A percentile compares a stretch with the other conserved stretches of the same genome.
Conservation (phyloP, 2,888 invertebrate species). For the Quadroppia sp. region DNA sequence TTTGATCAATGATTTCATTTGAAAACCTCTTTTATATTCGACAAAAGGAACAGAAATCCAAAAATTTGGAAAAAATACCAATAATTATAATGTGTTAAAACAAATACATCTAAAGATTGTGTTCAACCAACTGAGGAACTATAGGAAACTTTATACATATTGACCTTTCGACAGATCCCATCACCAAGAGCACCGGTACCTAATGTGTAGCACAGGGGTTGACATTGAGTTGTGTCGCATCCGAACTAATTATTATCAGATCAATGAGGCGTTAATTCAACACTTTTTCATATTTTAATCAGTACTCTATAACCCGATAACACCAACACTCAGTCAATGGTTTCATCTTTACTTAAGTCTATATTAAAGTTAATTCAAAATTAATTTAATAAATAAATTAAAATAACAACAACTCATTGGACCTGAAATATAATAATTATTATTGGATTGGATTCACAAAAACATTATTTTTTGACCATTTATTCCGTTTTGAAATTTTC, state of each 20-base stretch:
- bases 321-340: no score
- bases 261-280: not conserved
- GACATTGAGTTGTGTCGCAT: not conserved
- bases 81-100: constrained; percentile 31
- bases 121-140: constrained; percentile 22
- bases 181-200: not conserved
- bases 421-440: no score
- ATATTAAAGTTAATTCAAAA: no score
- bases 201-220: not conserved
- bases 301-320: no score
- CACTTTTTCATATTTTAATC: not conserved
- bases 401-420: no score
- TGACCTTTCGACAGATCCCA: constrained; percentile 26
- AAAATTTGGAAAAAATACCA: not conserved
- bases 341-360: not conserved
- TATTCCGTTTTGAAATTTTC: no score
- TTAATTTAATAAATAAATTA: no score
- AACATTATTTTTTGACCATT: no score
- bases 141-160: constrained; percentile 24
- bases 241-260: constrained; percentile 34
- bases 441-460: no score
- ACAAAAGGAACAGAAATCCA: constrained; percentile 15
- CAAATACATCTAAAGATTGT: constrained; percentile 7
- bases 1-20: not conserved
- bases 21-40: constrained; percentile 16